These are phyloP conservation scores for Alouatta palliata DNA, from an alignment of 2,113 vertebrate genomes.

Conservation along the genomic window DNA sequence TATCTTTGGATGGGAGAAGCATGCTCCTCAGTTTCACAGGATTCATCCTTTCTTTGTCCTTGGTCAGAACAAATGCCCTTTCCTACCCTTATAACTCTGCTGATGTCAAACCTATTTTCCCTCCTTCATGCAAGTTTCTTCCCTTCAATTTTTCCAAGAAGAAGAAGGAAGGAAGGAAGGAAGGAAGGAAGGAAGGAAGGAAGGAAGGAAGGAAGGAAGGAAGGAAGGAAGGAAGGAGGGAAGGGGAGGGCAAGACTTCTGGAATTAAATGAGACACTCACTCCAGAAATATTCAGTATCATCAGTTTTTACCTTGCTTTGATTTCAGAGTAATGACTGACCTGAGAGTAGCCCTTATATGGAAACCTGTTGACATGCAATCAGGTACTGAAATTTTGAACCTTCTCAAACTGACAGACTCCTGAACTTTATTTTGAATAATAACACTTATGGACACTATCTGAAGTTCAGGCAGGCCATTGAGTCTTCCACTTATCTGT, in stretches of 20 bases:
- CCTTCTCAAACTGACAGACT: not conserved
- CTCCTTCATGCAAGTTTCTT: not conserved
- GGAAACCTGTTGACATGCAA: not conserved
- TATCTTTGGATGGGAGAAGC: not conserved
- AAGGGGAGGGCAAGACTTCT: not conserved
- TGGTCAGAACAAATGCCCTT: not conserved
- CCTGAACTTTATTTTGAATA: not conserved
- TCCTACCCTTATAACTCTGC: not conserved
- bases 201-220: not conserved
- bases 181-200: not conserved
- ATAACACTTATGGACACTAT: not conserved
- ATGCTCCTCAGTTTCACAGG: not conserved
- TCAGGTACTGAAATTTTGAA: not conserved
- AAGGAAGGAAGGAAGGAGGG: not conserved
- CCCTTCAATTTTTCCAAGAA: not conserved
- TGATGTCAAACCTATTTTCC: not conserved
- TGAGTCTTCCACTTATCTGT: not conserved
- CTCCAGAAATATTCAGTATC: not conserved
- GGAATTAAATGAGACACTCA: not conserved
- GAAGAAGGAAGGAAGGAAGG: not conserved
- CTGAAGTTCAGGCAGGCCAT: too few species aligned
- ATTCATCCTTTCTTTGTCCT: not conserved
- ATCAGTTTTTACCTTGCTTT: not conserved
- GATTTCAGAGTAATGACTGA: not conserved
- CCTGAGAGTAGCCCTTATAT: not conserved